Evolutionary conservation across 2,797 vertebrate species (phyloP).

Genomic region (Decapterus maruadsi): DNA sequence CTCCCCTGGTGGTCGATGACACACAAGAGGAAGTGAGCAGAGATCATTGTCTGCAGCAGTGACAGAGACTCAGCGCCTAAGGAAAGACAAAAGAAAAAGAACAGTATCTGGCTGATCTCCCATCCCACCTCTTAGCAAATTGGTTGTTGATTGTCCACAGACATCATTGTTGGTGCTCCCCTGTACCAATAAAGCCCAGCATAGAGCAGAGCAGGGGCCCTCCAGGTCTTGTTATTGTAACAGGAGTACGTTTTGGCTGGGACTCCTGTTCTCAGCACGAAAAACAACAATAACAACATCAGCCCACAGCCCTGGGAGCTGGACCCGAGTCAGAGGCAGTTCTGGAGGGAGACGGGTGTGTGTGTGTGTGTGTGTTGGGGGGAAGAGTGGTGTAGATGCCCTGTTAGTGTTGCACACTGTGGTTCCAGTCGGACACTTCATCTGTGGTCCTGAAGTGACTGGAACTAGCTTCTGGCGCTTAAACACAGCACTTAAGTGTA

Average conservation of each 20-base stretch:
- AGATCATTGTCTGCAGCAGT: conserved; percentile 43
- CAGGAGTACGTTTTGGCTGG: conserved; percentile 75
- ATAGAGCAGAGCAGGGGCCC: conserved; percentile 60
- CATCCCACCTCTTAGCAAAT: conserved; percentile 69
- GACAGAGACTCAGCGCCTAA: conserved; percentile 40
- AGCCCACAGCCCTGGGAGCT: conserved; percentile 67
- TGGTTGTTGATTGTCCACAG: conserved; percentile 80
- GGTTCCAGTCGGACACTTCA: conserved; percentile 59
- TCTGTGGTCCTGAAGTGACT: conserved; percentile 57
- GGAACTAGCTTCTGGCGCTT: conserved; percentile 43
- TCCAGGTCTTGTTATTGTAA: conserved; percentile 79
- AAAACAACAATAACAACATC: conserved; percentile 85
- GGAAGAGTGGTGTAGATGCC: conserved; percentile 39
- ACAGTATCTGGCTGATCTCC: conserved; percentile 64
- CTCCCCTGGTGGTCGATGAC: conserved; percentile 32
- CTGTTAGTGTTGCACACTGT: conserved; percentile 47
- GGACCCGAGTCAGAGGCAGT: conserved; percentile 67
- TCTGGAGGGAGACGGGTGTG: neutral
- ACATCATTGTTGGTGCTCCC: conserved; percentile 69
- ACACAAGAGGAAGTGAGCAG: conserved; percentile 41
- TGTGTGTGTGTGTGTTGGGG: conserved; percentile 4
- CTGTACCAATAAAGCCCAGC: conserved; percentile 64
- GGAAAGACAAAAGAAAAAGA: conserved; percentile 51
- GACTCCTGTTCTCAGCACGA: conserved; percentile 74
- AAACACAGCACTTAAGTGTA: conserved; percentile 2